Base-by-base conservation (phyloP, 1,140 invertebrate genomes). In the Globodera rostochiensis region DNA sequence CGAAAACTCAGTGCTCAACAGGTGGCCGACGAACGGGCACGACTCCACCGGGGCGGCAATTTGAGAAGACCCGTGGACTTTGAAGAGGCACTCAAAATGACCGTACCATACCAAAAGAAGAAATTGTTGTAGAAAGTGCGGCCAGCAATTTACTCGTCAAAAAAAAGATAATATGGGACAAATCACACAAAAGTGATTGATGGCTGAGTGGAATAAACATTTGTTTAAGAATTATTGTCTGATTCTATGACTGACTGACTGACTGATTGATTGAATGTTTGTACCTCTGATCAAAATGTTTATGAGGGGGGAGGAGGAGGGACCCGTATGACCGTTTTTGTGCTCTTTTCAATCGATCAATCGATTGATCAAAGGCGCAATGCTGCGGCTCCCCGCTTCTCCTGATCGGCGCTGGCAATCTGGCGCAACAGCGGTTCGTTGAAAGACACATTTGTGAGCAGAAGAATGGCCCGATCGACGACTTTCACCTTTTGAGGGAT, bases 361-460 rank as follows among this genome's bases (percentile, higher is more conserved):
- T 53, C 53, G 15, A 15, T 53, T 11, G 36, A 64, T 13, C 1
- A 64, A 11, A 13, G 57, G 57, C 57, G 57, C 21, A 13, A 4
- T 36, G 46, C 49, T 36, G 45, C n/a, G 47, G 69, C 25, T 13
- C 57, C 73, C 21, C 66, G 79, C 49, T 84, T 77, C 21, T 73
- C 66, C n/a, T 87, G 64, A 53, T 88, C 80, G 80, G 78, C 83
- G 53, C 82, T 80, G 36, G 87, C 88, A 57, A 89, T 76, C 76
- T 89, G 87, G 66, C 81, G 76, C 67, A 89, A 83, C 13, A 89
- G 81, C 19, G 80, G 69, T 53, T 87, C 86, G 80, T 89, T 89
- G 21, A 89, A 76, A 36, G 84, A 76, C 81, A 89, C 87, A 71
- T 89, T 86, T 25, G 88, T 90, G 77, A 88, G 77, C 19, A 89